These are phyloP conservation scores for Adelognathus sp. DNA, from an alignment of 2,888 invertebrate species.

Conservation along the genomic window DNA sequence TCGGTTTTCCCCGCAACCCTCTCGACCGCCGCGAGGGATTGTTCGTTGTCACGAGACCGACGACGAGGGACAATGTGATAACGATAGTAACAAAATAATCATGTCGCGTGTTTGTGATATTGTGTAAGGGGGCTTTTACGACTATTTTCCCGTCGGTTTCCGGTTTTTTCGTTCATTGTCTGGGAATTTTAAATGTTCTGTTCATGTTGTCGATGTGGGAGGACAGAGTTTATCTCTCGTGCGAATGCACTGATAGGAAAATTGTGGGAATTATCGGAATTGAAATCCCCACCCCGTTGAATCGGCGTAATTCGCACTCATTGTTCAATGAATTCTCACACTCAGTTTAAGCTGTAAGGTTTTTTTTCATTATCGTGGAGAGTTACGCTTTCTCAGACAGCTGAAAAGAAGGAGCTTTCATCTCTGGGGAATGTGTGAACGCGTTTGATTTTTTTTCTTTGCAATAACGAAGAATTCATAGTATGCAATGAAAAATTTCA, in stretches of 20 bases:
- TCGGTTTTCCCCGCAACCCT: constrained; percentile 8
- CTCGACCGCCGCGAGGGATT: constrained; percentile 3
- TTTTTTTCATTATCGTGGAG: too few species aligned
- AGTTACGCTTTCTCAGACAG: constrained; percentile 12
- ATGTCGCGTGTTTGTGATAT: background rate
- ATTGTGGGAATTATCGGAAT: background rate
- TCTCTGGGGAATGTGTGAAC: background rate
- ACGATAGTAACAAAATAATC: constrained; percentile 12
- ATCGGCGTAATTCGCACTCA: constrained; percentile 11
- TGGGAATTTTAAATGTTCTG: background rate
- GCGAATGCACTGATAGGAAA: constrained; percentile 11
- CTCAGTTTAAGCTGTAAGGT: too few species aligned
- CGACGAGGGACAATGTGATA: background rate
- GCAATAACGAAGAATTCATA: background rate
- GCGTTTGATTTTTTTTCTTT: too few species aligned
- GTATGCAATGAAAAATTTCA: background rate
- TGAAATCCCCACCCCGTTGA: background rate
- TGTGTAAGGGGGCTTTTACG: background rate
- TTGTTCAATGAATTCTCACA: constrained; percentile 5
- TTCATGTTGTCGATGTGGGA: background rate
- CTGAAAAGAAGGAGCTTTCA: background rate
- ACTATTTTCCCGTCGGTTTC: background rate
- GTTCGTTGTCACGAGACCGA: constrained; percentile 32
- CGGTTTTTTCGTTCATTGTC: background rate
- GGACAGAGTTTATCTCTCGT: background rate